Evolutionary conservation across 2,888 invertebrate species (phyloP).

Genomic region (Hypomecis punctinalis): DNA sequence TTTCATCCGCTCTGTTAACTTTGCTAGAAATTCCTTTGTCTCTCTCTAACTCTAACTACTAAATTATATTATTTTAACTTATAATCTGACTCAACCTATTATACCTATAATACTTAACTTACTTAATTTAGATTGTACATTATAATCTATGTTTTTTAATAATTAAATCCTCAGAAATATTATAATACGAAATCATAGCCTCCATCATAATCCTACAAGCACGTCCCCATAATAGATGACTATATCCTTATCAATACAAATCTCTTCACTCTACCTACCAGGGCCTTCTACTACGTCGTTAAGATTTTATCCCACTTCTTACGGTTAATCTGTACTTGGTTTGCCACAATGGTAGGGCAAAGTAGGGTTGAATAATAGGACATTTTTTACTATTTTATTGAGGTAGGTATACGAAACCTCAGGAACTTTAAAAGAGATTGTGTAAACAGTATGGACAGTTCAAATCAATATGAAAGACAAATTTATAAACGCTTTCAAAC

Average conservation of each 20-base stretch:
- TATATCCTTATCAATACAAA: constrained; percentile 77
- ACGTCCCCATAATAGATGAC: constrained; percentile 69
- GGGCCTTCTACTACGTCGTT: constrained; percentile 72
- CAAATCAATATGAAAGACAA: not conserved
- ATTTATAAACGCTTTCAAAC: no score
- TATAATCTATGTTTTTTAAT: not conserved
- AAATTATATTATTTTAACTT: no score
- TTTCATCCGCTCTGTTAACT: no score
- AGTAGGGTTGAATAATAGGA: constrained; percentile 78
- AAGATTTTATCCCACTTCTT: constrained; percentile 80
- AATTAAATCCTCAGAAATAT: constrained; percentile 12
- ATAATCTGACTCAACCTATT: no score
- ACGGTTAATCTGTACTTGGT: constrained; percentile 78
- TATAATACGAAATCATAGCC: constrained; percentile 23
- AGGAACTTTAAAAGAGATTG: constrained; percentile 17
- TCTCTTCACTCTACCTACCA: constrained; percentile 70
- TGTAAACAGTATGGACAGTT: constrained; percentile 20
- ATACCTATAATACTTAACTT: no score
- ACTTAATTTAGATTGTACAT: no score
- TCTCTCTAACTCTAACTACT: no score
- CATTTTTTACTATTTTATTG: constrained; percentile 71
- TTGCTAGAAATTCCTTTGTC: no score
- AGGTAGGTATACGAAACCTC: constrained; percentile 56
- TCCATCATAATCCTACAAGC: constrained; percentile 40
- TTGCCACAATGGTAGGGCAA: constrained; percentile 59